Percentiles rank a stretch among this genome's conserved stretches.
These are phyloP conservation scores for Sepiola atlantica DNA, from an alignment of 2,888 invertebrate genomes.

Conservation along the genomic window DNA sequence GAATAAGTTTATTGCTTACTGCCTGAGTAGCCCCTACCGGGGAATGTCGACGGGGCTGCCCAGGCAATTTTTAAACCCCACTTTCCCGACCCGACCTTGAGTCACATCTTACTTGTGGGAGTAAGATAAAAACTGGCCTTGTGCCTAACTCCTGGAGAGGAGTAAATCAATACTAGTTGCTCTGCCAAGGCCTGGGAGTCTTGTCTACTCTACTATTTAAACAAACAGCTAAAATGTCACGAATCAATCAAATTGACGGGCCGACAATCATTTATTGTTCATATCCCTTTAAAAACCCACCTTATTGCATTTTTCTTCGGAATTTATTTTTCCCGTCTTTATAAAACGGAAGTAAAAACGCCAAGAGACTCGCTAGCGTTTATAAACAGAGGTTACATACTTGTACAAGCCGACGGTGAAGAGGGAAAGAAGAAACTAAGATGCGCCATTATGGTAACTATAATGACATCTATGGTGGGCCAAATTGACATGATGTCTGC, in stretches of 20 bases:
- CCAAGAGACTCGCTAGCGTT: neutral
- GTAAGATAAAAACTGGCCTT: too few relatives aligned
- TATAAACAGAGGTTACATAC: constrained; percentile 32
- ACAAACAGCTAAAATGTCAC: neutral
- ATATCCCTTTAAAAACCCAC: neutral
- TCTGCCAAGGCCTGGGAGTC: too few relatives aligned
- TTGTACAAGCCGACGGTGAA: neutral
- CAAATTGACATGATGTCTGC: neutral
- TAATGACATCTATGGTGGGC: neutral
- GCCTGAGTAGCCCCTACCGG: too few relatives aligned
- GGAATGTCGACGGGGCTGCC: too few relatives aligned
- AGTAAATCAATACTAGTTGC: too few relatives aligned
- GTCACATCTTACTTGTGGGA: too few relatives aligned
- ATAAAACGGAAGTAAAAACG: neutral
- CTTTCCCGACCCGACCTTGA: too few relatives aligned
- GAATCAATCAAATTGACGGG: neutral
- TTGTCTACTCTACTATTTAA: too few relatives aligned
- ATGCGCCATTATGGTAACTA: neutral
- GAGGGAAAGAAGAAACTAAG: neutral
- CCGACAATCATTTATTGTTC: neutral
- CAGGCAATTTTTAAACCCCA: too few relatives aligned
- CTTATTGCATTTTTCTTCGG: too few relatives aligned
- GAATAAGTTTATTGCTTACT: too few relatives aligned
- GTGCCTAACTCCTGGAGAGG: too few relatives aligned
- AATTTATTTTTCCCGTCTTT: neutral